These are phyloP conservation scores for Apeira syringaria DNA, from an alignment of 2,888 invertebrate genomes.

Conservation along the genomic window DNA sequence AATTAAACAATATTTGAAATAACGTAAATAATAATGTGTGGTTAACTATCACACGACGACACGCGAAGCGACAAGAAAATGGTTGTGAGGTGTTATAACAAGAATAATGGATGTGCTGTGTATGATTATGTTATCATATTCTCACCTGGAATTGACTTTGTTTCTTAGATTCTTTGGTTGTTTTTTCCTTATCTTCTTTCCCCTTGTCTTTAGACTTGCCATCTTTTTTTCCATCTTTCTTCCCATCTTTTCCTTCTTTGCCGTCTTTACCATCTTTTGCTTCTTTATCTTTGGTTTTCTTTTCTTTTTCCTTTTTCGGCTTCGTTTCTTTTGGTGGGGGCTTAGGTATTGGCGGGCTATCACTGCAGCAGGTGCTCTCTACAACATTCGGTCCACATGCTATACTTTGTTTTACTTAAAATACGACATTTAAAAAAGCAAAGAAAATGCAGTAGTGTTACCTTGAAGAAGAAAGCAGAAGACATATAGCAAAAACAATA, in stretches of 20 bases:
- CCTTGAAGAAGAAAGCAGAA: slow-evolving; percentile 96
- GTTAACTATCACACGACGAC: slow-evolving; percentile 71
- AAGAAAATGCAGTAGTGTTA: too few species aligned
- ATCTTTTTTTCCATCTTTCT: slow-evolving; percentile 84
- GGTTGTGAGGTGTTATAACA: slow-evolving; percentile 54
- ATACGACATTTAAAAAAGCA: too few species aligned
- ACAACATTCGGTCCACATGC: slow-evolving; percentile 9
- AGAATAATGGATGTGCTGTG: slow-evolving; percentile 75
- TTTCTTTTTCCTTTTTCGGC: slow-evolving; percentile 87
- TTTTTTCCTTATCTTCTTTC: slow-evolving; percentile 85
- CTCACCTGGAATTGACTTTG: slow-evolving; percentile 87
- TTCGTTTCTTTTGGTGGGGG: slow-evolving; percentile 87
- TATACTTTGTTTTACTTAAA: not conserved
- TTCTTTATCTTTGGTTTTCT: slow-evolving; percentile 85
- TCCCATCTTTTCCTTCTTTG: slow-evolving; percentile 77
- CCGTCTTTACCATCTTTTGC: slow-evolving; percentile 74
- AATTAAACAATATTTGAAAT: slow-evolving; percentile 49
- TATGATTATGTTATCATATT: slow-evolving; percentile 36
- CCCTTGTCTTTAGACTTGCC: slow-evolving; percentile 83
- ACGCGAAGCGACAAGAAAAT: slow-evolving; percentile 63
- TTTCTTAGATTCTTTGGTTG: slow-evolving; percentile 84
- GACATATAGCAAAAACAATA: slow-evolving; percentile 95
- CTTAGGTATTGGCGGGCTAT: slow-evolving; percentile 86
- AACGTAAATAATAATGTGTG: slow-evolving; percentile 45
- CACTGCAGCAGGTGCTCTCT: slow-evolving; percentile 93